phyloP scores from a whole-genome alignment of 1,140 invertebrate genomes.

The Aricia agestis region DNA sequence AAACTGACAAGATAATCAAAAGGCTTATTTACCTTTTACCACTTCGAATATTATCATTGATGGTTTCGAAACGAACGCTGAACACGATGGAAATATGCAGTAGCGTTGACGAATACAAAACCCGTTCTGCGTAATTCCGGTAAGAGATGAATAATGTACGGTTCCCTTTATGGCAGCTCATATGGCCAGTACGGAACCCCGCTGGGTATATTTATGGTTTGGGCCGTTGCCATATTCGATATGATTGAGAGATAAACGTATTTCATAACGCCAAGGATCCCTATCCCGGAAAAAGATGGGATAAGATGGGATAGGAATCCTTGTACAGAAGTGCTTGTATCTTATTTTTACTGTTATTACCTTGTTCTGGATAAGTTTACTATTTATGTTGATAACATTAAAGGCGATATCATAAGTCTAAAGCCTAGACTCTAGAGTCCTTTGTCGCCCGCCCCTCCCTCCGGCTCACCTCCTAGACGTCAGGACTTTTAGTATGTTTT shows the following conservation, averaged over 20 bases:
- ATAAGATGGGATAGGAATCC: neutral
- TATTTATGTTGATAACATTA: too few relatives aligned
- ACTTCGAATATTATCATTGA: too few relatives aligned
- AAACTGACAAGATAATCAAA: too few relatives aligned
- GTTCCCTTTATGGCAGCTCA: neutral
- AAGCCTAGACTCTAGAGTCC: too few relatives aligned
- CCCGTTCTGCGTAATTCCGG: neutral
- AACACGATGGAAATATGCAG: too few relatives aligned
- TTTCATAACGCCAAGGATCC: neutral
- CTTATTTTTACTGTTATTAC: neutral
- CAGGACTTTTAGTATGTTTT: too few relatives aligned
- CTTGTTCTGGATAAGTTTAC: too few relatives aligned
- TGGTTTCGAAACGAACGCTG: too few relatives aligned
- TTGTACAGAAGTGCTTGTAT: neutral
- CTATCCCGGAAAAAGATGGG: neutral
- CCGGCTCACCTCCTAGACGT: too few relatives aligned
- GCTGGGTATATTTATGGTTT: neutral
- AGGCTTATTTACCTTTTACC: too few relatives aligned
- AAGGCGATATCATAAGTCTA: too few relatives aligned
- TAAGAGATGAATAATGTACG: neutral
- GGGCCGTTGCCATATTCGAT: neutral
- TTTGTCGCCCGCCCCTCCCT: too few relatives aligned
- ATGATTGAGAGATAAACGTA: neutral
- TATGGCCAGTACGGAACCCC: neutral
- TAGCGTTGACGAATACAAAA: neutral